These are phyloP conservation scores for Drymodes brunneopygia DNA, from an alignment of 2,113 vertebrate genomes.

Conservation along the genomic window DNA sequence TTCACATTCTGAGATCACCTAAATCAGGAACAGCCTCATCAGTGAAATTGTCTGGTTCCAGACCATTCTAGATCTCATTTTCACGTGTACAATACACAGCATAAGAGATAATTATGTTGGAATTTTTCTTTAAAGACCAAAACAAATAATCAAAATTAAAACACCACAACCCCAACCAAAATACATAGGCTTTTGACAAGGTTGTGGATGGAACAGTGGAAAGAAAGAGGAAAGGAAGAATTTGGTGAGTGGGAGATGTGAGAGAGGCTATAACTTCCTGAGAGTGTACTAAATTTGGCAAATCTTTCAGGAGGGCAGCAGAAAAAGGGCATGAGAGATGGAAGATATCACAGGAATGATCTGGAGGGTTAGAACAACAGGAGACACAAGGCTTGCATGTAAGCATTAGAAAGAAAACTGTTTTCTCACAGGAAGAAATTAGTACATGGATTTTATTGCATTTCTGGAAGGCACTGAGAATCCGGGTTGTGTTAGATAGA, in stretches of 20 bases:
- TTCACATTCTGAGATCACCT: not conserved
- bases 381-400: not conserved
- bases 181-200: not conserved
- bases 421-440: not conserved
- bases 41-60: not conserved
- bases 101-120: not conserved
- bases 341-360: not conserved
- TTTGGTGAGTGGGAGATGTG: not conserved
- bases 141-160: not conserved
- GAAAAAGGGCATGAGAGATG: not conserved
- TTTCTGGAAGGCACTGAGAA: not conserved
- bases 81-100: fast-evolving
- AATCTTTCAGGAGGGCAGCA: not conserved
- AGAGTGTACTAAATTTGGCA: not conserved
- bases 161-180: not conserved
- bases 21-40: not conserved
- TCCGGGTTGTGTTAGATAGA: not conserved
- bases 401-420: not conserved
- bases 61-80: not conserved
- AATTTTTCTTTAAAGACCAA: not conserved
- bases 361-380: not conserved
- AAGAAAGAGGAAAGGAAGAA: not conserved
- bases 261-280: not conserved
- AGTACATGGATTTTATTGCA: not conserved
- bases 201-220: not conserved